phyloP scores from a whole-genome alignment of 30 jellyfish, hydroid and myxozoan species.

The Aurelia sp. region DNA sequence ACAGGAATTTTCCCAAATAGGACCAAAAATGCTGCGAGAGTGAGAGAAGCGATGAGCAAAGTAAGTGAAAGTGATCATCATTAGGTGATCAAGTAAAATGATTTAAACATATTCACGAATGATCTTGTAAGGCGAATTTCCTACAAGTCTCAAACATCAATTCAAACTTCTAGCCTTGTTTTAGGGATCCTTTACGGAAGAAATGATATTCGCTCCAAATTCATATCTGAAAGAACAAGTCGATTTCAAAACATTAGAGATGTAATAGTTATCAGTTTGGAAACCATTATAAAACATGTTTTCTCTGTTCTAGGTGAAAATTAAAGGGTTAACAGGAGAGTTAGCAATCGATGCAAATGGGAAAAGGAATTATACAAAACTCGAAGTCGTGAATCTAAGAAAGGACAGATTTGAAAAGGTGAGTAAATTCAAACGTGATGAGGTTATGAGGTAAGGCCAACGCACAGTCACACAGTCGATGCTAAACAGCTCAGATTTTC shows the following conservation, averaged over 20 bases:
- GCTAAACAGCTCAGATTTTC: too few relatives aligned
- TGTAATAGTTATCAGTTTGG: too few relatives aligned
- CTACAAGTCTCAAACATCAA: too few relatives aligned
- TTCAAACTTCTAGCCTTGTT: too few relatives aligned
- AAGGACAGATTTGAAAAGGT: constrained; percentile 33
- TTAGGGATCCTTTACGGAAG: too few relatives aligned
- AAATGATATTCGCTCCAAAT: too few relatives aligned
- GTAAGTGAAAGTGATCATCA: background rate
- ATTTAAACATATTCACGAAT: too few relatives aligned
- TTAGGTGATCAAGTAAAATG: too few relatives aligned
- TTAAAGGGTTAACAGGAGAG: constrained; percentile 43
- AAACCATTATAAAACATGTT: background rate
- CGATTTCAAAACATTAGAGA: too few relatives aligned
- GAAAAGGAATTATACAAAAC: constrained; percentile 25
- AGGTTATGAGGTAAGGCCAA: background rate
- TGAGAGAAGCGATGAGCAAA: constrained; percentile 14
- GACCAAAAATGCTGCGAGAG: constrained; percentile 29
- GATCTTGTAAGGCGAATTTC: too few relatives aligned
- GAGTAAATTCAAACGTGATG: background rate
- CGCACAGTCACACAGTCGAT: too few relatives aligned
- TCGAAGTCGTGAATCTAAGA: constrained; percentile 28
- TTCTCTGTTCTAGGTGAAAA: background rate
- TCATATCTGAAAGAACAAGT: too few relatives aligned
- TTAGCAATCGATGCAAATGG: constrained; percentile 17
- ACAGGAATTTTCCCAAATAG: constrained; percentile 20